A percentile compares a stretch with the other conserved stretches of the same genome.
Evolutionary conservation across 2,888 invertebrate species (phyloP).

Genomic region (Plutella xylostella): DNA sequence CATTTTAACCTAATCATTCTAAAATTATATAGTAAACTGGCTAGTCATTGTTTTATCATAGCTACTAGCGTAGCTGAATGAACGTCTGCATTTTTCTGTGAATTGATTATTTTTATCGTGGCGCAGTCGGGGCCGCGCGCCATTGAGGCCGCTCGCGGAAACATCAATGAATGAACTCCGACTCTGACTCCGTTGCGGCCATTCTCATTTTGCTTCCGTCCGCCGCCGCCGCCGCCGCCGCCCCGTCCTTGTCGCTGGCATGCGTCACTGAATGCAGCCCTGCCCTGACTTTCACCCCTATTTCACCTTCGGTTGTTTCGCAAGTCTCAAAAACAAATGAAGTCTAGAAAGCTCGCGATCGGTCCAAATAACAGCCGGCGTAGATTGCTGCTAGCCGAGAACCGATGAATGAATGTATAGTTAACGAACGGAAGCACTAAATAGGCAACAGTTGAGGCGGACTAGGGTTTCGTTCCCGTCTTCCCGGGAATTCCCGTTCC

Average conservation of each 20-base stretch:
- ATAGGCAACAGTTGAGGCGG: conserved; percentile 63
- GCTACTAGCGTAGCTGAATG: too few species aligned
- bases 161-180: conserved; percentile 52
- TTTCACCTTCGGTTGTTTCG: too few species aligned
- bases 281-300: not conserved
- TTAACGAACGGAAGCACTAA: conserved; percentile 44
- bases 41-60: too few species aligned
- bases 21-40: too few species aligned
- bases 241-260: conserved; percentile 24
- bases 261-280: not conserved
- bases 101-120: conserved; percentile 1
- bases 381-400: too few species aligned
- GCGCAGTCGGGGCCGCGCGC: not conserved
- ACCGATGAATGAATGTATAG: too few species aligned
- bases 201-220: conserved; percentile 52
- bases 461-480: too few species aligned
- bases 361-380: too few species aligned
- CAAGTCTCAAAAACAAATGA: not conserved
- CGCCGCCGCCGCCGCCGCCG: too few species aligned
- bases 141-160: conserved; percentile 31
- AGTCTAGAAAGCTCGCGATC: too few species aligned
- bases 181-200: conserved; percentile 24
- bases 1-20: too few species aligned
- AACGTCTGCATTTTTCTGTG: conserved; percentile 1
- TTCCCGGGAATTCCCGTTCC: too few species aligned